phyloP scores from a whole-genome alignment of 2,113 vertebrate species.

The Nestor notabilis region DNA sequence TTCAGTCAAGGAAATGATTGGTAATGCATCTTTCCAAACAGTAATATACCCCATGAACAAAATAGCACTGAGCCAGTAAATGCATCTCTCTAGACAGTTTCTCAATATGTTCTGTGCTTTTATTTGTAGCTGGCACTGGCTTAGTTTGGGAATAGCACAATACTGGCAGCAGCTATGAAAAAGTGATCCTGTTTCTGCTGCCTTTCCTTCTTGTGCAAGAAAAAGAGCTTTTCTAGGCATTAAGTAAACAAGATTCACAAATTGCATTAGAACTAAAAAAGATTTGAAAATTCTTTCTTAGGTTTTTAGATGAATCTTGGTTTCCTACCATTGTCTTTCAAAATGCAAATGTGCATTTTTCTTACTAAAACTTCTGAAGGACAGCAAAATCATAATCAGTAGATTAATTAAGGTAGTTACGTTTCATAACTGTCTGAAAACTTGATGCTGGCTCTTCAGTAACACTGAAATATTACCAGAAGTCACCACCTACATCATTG shows the following conservation, averaged over 20 bases:
- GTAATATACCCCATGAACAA: background rate
- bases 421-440: background rate
- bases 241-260: background rate
- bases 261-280: background rate
- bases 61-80: background rate
- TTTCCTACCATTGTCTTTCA: background rate
- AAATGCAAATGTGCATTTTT: background rate
- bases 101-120: background rate
- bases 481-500: background rate
- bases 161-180: background rate
- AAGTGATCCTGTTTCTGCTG: background rate
- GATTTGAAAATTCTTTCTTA: background rate
- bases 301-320: background rate
- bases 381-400: background rate
- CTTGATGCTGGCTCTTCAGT: background rate
- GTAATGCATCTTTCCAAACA: background rate
- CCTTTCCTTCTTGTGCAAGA: background rate
- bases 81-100: background rate
- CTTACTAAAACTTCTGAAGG: background rate
- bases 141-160: background rate
- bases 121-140: background rate
- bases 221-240: background rate
- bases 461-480: background rate
- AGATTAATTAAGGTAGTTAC: background rate
- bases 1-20: background rate